Conservation (phyloP, 2,888 invertebrate genomes). For the Andrena praecox region DNA sequence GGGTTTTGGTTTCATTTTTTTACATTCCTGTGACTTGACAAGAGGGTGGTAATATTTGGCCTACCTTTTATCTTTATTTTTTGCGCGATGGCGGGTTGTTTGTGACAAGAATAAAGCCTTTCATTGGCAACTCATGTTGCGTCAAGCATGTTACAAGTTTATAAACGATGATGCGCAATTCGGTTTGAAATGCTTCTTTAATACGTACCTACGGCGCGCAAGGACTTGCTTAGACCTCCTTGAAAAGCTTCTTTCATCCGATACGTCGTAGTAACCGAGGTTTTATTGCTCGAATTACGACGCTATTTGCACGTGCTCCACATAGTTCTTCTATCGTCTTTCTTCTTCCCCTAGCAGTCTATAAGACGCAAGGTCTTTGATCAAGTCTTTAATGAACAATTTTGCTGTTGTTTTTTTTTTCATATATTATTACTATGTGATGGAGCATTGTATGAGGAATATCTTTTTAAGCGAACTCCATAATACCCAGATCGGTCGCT, state of each 20-base stretch:
- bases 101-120: background rate
- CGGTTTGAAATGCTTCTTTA: constrained; percentile 4
- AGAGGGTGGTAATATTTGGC: background rate
- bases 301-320: background rate
- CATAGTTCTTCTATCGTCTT: background rate
- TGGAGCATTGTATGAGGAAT: no score
- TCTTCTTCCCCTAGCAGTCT: background rate
- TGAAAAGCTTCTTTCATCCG: constrained; percentile 45
- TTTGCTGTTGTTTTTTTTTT: background rate
- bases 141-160: constrained; percentile 9
- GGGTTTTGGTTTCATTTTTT: background rate
- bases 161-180: background rate
- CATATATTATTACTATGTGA: no score
- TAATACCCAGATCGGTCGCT: no score
- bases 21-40: background rate
- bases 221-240: constrained; percentile 16
- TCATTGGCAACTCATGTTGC: constrained; percentile 15
- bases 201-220: background rate
- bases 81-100: background rate
- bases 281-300: constrained; percentile 25
- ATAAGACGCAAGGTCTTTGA: background rate
- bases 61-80: background rate
- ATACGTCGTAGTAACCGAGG: background rate
- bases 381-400: background rate
- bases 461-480: no score